Evolutionary conservation across 2,888 invertebrate genomes (phyloP).

Genomic region (Trissolcus brochymenae): DNA sequence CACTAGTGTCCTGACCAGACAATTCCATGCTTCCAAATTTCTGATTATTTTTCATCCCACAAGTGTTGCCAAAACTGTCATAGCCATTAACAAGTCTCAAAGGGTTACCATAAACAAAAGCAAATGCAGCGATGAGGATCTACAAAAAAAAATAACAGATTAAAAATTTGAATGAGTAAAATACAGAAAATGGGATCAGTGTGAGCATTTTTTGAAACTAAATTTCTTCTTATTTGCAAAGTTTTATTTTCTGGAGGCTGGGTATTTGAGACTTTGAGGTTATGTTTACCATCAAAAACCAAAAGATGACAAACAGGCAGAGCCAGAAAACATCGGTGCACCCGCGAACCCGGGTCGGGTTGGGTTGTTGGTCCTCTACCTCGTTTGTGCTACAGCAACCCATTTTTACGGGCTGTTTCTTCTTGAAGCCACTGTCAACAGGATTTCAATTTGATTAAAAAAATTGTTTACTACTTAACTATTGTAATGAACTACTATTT

Average conservation of each 20-base stretch:
- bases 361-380: conserved; percentile 64
- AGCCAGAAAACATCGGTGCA: conserved; percentile 92
- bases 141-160: conserved; percentile 5
- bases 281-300: conserved; percentile 86
- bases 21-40: conserved; percentile 84
- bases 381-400: conserved; percentile 73
- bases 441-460: too few relatives aligned
- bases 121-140: conserved; percentile 91
- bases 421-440: too few relatives aligned
- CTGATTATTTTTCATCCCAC: conserved; percentile 89
- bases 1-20: conserved; percentile 88
- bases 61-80: conserved; percentile 96
- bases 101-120: conserved; percentile 92
- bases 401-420: conserved; percentile 58
- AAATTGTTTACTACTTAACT: too few relatives aligned
- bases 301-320: conserved; percentile 86
- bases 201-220: neutral
- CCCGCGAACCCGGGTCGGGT: conserved; percentile 79
- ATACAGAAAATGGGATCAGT: neutral
- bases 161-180: neutral
- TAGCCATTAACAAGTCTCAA: conserved; percentile 91
- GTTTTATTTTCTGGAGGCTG: neutral
- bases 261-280: conserved; percentile 19
- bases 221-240: neutral
- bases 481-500: too few relatives aligned